Base-by-base conservation (phyloP, 2,797 vertebrate genomes). In the Sebastes vulpes region DNA sequence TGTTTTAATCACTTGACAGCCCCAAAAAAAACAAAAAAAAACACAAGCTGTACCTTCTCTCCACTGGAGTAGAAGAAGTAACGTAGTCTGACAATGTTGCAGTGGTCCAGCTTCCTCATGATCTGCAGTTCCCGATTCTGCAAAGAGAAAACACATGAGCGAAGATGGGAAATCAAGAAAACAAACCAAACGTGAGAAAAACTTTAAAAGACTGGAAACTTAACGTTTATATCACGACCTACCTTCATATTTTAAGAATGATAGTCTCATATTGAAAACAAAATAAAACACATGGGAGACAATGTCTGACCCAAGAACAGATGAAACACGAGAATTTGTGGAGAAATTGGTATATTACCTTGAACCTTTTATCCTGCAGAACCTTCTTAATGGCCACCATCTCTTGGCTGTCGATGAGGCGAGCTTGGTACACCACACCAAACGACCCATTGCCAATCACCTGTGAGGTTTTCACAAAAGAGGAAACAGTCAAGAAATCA, bases 321-420 rank as follows among this genome's bases (percentile, higher is more conserved):
- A 50, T 66, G 32, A 35, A 35, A 35, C 32, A 59, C 57, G 5
- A 16, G 9, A 74, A 31, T 1, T n/a, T 11, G 25, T 9, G 5
- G 12, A 53, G 18, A 68, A 16, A 21, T 14, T 0, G 2, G 1
- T 20, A 23, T 2, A 32, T 3, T 1, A 97, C 97, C 97, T 98
- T 98, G 86, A 98, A 98, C 87, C 97, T 96, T 86, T 98, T 98
- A 83, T 98, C 97, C 93, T 98, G 97, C 73, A 98, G 94, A 75
- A 98, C 97, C 75, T 98, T 98, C 88, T 98, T 98, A 81, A 98
- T 98, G 61, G 97, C 97, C 84, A 98, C 97, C 96, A 98, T 96
- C 87, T 98, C 97, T 57, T 97, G 97, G 26, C 95, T 97, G 91
- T 97, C 97, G 20, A 97, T 97, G 84, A 98, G 96, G 20, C 97